Conservation (phyloP, 2,888 invertebrate genomes). For the Podabrus alpinus region DNA sequence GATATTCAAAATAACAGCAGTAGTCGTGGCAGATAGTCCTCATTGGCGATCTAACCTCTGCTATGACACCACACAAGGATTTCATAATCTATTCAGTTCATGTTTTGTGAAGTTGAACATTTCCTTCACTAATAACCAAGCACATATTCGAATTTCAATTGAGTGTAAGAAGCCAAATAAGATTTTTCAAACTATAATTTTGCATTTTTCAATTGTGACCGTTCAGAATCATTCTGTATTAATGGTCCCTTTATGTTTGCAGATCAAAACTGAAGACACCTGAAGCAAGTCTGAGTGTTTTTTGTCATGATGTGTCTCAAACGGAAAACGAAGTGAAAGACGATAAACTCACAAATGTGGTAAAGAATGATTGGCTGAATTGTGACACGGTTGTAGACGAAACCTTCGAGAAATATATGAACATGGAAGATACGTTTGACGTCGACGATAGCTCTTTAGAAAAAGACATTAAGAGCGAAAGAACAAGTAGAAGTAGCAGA, state of each 20-base stretch:
- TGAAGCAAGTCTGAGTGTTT: slow-evolving; percentile 44
- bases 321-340: not conserved
- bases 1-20: too few relatives aligned
- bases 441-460: not conserved
- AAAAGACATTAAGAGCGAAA: not conserved
- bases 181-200: not conserved
- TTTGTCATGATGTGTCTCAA: slow-evolving; percentile 37
- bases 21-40: too few relatives aligned
- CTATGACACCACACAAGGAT: too few relatives aligned
- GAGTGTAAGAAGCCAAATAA: not conserved
- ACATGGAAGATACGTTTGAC: not conserved
- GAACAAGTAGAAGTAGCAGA: not conserved
- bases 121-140: too few relatives aligned
- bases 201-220: not conserved
- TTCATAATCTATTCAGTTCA: too few relatives aligned
- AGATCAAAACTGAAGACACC: slow-evolving; percentile 37
- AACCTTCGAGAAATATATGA: slow-evolving; percentile 1
- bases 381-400: not conserved
- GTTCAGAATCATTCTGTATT: not conserved
- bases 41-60: too few relatives aligned
- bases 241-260: slow-evolving; percentile 36
- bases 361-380: not conserved
- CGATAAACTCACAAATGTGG: not conserved
- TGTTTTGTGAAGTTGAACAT: too few relatives aligned
- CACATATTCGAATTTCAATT: too few relatives aligned